Conservation (phyloP, 2,888 invertebrate species). For the Anoncus sp. region DNA sequence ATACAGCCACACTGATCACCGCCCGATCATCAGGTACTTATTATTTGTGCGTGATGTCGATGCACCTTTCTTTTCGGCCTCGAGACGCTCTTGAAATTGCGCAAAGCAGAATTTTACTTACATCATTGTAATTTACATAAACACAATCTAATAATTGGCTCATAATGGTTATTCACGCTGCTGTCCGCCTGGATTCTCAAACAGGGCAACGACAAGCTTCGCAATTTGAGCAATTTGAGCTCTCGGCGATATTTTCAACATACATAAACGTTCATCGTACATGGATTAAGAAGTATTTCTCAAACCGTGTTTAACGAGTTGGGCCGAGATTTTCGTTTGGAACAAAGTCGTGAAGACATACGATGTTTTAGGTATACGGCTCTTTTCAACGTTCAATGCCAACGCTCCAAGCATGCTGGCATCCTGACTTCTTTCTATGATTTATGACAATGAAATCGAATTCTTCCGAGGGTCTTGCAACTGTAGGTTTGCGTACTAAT, state of each 20-base stretch:
- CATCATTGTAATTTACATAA: slow-evolving; percentile 68
- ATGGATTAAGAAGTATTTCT: slow-evolving; percentile 33
- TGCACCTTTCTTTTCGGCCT: slow-evolving; percentile 11
- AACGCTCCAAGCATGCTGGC: slow-evolving; percentile 14
- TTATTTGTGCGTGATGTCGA: slow-evolving; percentile 31
- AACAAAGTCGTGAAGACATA: slow-evolving; percentile 1
- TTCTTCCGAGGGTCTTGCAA: slow-evolving; percentile 6
- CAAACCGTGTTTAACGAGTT: slow-evolving; percentile 38
- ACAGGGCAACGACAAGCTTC: slow-evolving; percentile 33
- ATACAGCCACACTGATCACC: slow-evolving; percentile 2
- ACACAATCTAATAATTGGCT: slow-evolving; percentile 27
- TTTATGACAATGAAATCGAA: slow-evolving; percentile 42
- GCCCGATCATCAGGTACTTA: slow-evolving; percentile 6
- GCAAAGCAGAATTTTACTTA: slow-evolving; percentile 49
- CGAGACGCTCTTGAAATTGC: slow-evolving; percentile 41
- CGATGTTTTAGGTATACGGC: not conserved
- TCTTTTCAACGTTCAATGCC: slow-evolving; percentile 33
- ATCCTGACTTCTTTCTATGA: slow-evolving; percentile 34
- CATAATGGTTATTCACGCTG: slow-evolving; percentile 15
- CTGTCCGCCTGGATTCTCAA: slow-evolving; percentile 1
- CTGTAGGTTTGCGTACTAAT: slow-evolving; percentile 8
- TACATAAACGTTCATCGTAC: not conserved
- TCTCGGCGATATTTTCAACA: slow-evolving; percentile 26
- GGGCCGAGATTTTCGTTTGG: slow-evolving; percentile 16
- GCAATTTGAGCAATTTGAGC: slow-evolving; percentile 33